These are phyloP conservation scores for Sminthurinus aureus DNA, from an alignment of 2,888 invertebrate genomes.

Conservation along the genomic window DNA sequence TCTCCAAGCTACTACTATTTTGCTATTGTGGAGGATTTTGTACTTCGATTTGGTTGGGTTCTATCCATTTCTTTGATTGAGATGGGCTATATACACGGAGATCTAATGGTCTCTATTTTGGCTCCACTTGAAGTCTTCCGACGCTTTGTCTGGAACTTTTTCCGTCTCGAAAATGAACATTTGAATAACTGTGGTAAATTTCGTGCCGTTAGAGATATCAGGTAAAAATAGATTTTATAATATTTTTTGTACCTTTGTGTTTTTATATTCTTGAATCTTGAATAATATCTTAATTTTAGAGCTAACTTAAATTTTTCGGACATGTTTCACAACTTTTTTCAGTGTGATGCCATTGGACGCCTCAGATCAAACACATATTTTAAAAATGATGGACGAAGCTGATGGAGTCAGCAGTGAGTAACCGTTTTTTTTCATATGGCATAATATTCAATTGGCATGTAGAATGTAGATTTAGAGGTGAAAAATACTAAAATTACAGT, in stretches of 20 bases:
- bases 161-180: slow-evolving; percentile 68
- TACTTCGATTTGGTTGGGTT: slow-evolving; percentile 38
- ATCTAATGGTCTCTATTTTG: too few relatives aligned
- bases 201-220: slow-evolving; percentile 68
- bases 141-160: slow-evolving; percentile 68
- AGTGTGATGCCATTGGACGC: slow-evolving; percentile 85
- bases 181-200: slow-evolving; percentile 69
- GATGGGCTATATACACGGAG: not conserved
- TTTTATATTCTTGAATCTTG: too few relatives aligned
- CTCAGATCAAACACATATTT: slow-evolving; percentile 86
- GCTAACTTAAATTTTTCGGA: too few relatives aligned
- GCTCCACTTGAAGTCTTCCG: slow-evolving; percentile 32
- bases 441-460: too few relatives aligned
- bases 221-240: too few relatives aligned
- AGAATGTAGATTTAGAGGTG: too few relatives aligned
- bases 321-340: too few relatives aligned
- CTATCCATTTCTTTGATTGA: slow-evolving; percentile 15
- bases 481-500: too few relatives aligned
- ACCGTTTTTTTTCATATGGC: slow-evolving; percentile 61
- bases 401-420: slow-evolving; percentile 89
- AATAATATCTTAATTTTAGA: too few relatives aligned
- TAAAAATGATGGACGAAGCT: slow-evolving; percentile 94
- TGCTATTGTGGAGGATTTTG: slow-evolving; percentile 22
- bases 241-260: too few relatives aligned
- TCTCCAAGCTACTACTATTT: slow-evolving; percentile 25